Base-by-base conservation (phyloP, 1,140 invertebrate species). In the Scylla paramamosain region DNA sequence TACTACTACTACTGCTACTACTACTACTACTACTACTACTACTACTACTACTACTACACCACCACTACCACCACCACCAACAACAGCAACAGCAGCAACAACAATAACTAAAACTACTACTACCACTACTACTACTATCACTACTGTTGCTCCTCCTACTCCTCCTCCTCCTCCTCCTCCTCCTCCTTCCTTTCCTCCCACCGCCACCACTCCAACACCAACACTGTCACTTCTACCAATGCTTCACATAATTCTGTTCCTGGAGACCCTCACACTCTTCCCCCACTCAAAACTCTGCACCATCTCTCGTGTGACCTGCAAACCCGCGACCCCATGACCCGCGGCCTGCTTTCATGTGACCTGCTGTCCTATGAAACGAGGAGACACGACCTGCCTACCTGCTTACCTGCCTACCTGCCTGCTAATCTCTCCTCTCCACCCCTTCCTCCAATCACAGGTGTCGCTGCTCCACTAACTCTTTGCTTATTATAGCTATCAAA, bases 41-140 rank as follows among this genome's bases (percentile, higher is more conserved):
- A 84, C 83, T 32, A 28, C 83, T 29, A 32, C 28, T 29, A 84
- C 83, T n/a, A 77, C 67, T n/a, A 77, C 67, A 91, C n/a, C 45
- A 91, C 48, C 48, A 91, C n/a, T 20, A 59, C 48, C 45, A 91
- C 48, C 89, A 91, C 48, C n/a, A 91, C 48, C 90, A 91, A 20
- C 39, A 39, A 1, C 39, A 39, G 1, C 39, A 39, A 1, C 31
- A 89, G 20, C 8, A 89, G 20, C 59, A 25, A 59, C 25, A 4
- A 59, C 4, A 48, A 48, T 31, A 67, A 59, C 52, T 59, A 59
- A 0, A 4, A 59, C 52, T 59, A 59, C 52, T 59, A 12, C 52
- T 59, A 59, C 20, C 10, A 59, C 52, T 59, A 59, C 52, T 59
- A 59, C 10, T 20, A 59, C 52, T 59, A 59, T 8, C 10, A 59